Evolutionary conservation across 2,113 vertebrate genomes (phyloP).

Genomic region (Riparia riparia): DNA sequence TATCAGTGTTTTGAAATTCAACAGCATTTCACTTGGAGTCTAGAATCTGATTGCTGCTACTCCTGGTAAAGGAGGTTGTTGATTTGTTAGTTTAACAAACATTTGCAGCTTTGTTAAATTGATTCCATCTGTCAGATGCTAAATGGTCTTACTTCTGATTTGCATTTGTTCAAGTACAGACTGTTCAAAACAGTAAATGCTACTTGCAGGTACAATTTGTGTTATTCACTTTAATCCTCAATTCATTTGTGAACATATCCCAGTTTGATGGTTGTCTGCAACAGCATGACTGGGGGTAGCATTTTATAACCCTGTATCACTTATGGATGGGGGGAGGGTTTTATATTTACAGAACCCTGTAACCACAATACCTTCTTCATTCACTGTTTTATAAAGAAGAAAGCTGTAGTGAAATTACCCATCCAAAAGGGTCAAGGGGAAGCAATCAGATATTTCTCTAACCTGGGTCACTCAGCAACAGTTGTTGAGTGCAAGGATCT

Average conservation of each 20-base stretch:
- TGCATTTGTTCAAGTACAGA: conserved; percentile 2
- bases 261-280: not conserved
- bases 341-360: not conserved
- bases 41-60: not conserved
- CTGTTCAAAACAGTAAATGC: conserved; percentile 19
- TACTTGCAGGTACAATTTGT: conserved; percentile 35
- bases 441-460: not conserved
- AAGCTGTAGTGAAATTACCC: not conserved
- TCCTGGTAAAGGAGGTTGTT: not conserved
- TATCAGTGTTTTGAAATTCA: conserved; percentile 15
- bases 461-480: not conserved
- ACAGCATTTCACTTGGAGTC: conserved; percentile 23
- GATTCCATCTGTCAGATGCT: conserved; percentile 38
- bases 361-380: not conserved
- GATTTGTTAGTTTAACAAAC: conserved; percentile 22
- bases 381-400: not conserved
- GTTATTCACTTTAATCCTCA: conserved; percentile 39
- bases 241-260: conserved; percentile 9
- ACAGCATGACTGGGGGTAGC: not conserved
- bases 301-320: not conserved
- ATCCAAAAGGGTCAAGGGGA: not conserved
- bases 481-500: not conserved
- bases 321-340: not conserved
- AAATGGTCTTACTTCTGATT: conserved; percentile 11
- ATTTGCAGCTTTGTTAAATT: not conserved